These are phyloP conservation scores for Dreissena polymorpha DNA, from an alignment of 1,140 invertebrate species.

Conservation along the genomic window DNA sequence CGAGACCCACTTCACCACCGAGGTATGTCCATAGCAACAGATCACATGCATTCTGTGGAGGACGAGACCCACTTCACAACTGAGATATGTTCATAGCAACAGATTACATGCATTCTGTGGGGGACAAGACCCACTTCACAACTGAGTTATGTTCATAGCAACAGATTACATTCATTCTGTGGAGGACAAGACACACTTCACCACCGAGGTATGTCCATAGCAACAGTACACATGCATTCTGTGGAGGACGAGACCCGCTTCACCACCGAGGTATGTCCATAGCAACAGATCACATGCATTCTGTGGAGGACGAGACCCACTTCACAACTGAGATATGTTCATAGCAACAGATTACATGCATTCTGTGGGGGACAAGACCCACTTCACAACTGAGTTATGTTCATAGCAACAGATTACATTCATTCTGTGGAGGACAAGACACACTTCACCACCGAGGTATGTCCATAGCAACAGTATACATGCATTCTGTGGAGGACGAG, in stretches of 20 bases:
- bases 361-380: slow-evolving; percentile 66
- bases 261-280: slow-evolving; percentile 80
- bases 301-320: slow-evolving; percentile 65
- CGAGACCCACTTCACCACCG: slow-evolving; percentile 70
- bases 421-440: slow-evolving; percentile 78
- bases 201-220: slow-evolving; percentile 85
- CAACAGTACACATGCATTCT: slow-evolving; percentile 79
- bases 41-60: slow-evolving; percentile 77
- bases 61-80: slow-evolving; percentile 67
- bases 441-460: slow-evolving; percentile 90
- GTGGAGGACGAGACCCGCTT: slow-evolving; percentile 65
- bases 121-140: slow-evolving; percentile 66
- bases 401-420: slow-evolving; percentile 80
- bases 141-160: slow-evolving; percentile 80
- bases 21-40: slow-evolving; percentile 80
- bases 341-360: slow-evolving; percentile 80
- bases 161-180: slow-evolving; percentile 79
- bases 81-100: slow-evolving; percentile 80
- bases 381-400: slow-evolving; percentile 79
- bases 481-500: slow-evolving; percentile 73
- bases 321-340: slow-evolving; percentile 79
- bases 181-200: slow-evolving; percentile 84
- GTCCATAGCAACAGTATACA: slow-evolving; percentile 79
- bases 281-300: slow-evolving; percentile 79
- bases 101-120: slow-evolving; percentile 78